Percentiles rank a stretch among this genome's conserved stretches.
Conservation (phyloP, 2,113 vertebrate genomes). For the Ctenomys sociabilis region DNA sequence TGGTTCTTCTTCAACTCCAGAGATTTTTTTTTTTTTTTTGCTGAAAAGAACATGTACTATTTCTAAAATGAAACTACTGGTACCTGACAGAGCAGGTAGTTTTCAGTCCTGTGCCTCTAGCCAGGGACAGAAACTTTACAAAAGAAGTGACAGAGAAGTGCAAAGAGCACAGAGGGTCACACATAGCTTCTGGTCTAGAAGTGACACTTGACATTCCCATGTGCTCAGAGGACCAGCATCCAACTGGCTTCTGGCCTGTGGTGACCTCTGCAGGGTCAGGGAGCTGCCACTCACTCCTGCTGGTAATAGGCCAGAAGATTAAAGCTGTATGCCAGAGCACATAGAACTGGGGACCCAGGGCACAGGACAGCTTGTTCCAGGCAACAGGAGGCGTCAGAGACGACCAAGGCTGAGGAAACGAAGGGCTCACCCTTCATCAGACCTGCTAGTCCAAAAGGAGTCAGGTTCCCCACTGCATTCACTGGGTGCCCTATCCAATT, state of each 20-base stretch:
- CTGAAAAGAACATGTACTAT: slow-evolving; percentile 43
- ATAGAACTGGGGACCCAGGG: slow-evolving; percentile 6
- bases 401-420: background rate
- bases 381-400: slow-evolving; percentile 63
- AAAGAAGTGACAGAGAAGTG: background rate
- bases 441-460: slow-evolving; percentile 15
- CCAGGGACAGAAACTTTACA: slow-evolving; percentile 22
- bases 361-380: slow-evolving; percentile 79
- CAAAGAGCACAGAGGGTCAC: slow-evolving; percentile 11
- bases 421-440: slow-evolving; percentile 44
- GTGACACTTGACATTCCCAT: background rate
- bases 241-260: slow-evolving; percentile 60
- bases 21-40: slow-evolving; percentile 47
- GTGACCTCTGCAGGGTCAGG: slow-evolving; percentile 71
- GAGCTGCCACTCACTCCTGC: slow-evolving; percentile 55
- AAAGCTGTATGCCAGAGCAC: slow-evolving; percentile 66
- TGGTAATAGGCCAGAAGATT: slow-evolving; percentile 57
- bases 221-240: slow-evolving; percentile 24
- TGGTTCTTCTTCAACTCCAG: slow-evolving; percentile 1
- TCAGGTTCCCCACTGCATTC: slow-evolving; percentile 26
- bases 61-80: slow-evolving; percentile 28
- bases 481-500: background rate
- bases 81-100: background rate
- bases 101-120: slow-evolving; percentile 11
- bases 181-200: background rate